Percentiles rank a stretch among this genome's conserved stretches.
Evolutionary conservation across 2,888 invertebrate genomes (phyloP).

Genomic region (Selenia dentaria): DNA sequence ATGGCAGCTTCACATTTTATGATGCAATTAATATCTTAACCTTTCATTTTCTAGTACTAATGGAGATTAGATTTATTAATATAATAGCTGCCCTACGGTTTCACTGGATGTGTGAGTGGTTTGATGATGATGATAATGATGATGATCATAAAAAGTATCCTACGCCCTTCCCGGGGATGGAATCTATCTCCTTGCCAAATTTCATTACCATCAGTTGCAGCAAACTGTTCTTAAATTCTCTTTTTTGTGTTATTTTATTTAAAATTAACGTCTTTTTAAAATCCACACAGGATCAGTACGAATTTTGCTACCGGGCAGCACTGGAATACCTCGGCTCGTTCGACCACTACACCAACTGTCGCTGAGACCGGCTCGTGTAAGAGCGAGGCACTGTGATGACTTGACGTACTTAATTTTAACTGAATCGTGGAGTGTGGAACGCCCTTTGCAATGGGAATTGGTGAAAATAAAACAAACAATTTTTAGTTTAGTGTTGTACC

Average conservation of each 20-base stretch:
- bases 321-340: conserved; percentile 99
- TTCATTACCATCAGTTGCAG: too few species aligned
- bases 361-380: conserved; percentile 79
- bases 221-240: too few species aligned
- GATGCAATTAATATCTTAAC: too few species aligned
- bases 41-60: too few species aligned
- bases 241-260: neutral
- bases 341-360: conserved; percentile 97
- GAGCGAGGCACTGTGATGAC: conserved; percentile 42
- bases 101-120: too few species aligned
- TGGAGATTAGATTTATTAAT: too few species aligned
- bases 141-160: too few species aligned
- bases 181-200: too few species aligned
- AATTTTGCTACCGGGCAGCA: conserved; percentile 99
- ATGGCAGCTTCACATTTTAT: too few species aligned
- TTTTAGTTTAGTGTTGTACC: conserved; percentile 8
- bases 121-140: too few species aligned
- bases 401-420: conserved; percentile 55
- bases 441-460: conserved; percentile 28
- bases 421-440: conserved; percentile 17
- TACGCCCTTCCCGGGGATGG: too few species aligned
- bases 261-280: conserved; percentile 3
- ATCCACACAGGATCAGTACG: conserved; percentile 98
- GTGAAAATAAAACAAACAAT: neutral
- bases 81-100: too few species aligned